Evolutionary conservation across 1,140 invertebrate genomes (phyloP).

Genomic region (Habropoda laboriosa): DNA sequence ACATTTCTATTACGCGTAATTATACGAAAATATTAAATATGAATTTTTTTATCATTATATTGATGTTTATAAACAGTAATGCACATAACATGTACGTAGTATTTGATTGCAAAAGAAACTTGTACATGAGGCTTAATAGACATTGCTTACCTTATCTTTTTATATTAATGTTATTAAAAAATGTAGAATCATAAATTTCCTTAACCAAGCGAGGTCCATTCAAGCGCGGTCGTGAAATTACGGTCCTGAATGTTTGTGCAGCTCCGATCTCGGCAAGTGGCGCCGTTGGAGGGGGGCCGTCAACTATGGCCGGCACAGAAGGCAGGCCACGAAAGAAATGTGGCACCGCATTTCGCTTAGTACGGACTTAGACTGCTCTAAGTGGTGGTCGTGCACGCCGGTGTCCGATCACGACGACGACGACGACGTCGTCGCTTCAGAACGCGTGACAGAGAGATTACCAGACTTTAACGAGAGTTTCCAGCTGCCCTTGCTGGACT

Average conservation of each 20-base stretch:
- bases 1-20: too few relatives aligned
- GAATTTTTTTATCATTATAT: too few relatives aligned
- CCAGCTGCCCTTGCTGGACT: conserved; percentile 41
- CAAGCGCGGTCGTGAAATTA: conserved; percentile 20
- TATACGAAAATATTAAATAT: not conserved
- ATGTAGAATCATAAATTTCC: not conserved
- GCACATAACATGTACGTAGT: not conserved
- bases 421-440: conserved; percentile 43
- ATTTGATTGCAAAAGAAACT: not conserved
- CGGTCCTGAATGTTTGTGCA: conserved; percentile 71
- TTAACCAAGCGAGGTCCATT: not conserved
- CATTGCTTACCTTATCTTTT: too few relatives aligned
- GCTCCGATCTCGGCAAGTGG: conserved; percentile 48
- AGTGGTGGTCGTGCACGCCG: conserved; percentile 72
- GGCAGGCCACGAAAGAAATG: conserved; percentile 79
- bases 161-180: not conserved
- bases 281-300: conserved; percentile 66
- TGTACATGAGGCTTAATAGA: not conserved
- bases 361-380: conserved; percentile 78
- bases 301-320: conserved; percentile 79
- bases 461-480: conserved; percentile 12
- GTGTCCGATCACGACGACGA: conserved; percentile 44
- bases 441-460: conserved; percentile 37
- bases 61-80: not conserved
- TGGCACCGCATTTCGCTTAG: conserved; percentile 78